phyloP scores from a whole-genome alignment of 92 coral and sea anemone genomes.

The Nematostella vectensis region DNA sequence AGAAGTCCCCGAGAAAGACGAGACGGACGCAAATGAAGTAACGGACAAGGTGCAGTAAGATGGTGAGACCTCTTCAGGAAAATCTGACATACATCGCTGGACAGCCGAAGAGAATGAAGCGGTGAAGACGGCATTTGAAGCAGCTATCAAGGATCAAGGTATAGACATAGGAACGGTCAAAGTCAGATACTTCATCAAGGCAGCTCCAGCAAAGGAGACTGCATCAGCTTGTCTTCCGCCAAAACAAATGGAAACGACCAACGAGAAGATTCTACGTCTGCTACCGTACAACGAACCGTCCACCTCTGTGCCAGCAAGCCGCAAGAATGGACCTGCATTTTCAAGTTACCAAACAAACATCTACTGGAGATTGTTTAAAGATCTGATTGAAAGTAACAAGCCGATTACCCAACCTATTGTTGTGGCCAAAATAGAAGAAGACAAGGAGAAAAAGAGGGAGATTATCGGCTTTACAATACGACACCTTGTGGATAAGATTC shows the following conservation, averaged over 20 bases:
- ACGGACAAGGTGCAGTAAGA: background rate
- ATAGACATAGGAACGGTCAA: slow-evolving; percentile 2
- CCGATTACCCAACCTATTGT: slow-evolving; percentile 6
- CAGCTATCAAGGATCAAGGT: background rate
- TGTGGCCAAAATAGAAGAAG: slow-evolving; percentile 12
- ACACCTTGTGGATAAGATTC: background rate
- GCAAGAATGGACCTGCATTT: slow-evolving; percentile 20
- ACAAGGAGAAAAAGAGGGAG: background rate
- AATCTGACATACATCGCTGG: slow-evolving; percentile 9
- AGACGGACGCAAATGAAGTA: background rate
- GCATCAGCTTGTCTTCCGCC: background rate
- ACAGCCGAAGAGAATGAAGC: slow-evolving; percentile 11
- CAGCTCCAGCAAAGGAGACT: background rate
- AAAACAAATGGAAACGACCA: background rate
- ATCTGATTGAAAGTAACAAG: slow-evolving; percentile 12
- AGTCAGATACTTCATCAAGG: background rate
- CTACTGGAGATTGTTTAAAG: slow-evolving; percentile 18
- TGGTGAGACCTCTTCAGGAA: background rate
- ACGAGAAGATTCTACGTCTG: background rate
- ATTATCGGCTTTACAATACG: background rate
- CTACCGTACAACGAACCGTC: background rate
- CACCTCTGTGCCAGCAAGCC: slow-evolving; percentile 3
- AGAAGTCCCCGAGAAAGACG: background rate
- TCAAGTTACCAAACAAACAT: slow-evolving; percentile 19
- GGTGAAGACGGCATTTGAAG: slow-evolving; percentile 3